Evolutionary conservation across 2,797 vertebrate genomes (phyloP).

Genomic region (Platyrinchus mystaceus): DNA sequence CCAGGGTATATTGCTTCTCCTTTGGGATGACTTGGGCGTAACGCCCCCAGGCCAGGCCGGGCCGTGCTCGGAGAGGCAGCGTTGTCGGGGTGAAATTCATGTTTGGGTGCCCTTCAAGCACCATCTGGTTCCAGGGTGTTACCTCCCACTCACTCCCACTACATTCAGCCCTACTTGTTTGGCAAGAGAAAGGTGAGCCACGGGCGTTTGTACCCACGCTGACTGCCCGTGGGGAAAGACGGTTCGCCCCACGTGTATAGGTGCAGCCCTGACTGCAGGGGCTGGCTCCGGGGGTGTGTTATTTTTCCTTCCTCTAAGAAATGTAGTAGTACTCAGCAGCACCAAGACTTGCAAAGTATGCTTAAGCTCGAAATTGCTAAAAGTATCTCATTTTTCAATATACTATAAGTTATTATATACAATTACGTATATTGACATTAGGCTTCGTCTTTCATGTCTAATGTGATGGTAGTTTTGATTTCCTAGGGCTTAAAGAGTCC

Average conservation of each 20-base stretch:
- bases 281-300: rapidly evolving
- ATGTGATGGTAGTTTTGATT: neutral
- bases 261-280: too few relatives aligned
- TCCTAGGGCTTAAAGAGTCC: neutral
- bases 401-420: neutral
- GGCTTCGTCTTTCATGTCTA: neutral
- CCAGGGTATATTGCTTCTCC: neutral
- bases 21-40: too few relatives aligned
- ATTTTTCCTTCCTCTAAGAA: neutral
- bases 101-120: too few relatives aligned
- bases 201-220: neutral
- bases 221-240: too few relatives aligned
- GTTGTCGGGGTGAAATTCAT: rapidly evolving
- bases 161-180: neutral
- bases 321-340: neutral
- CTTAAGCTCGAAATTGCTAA: neutral
- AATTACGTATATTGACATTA: neutral
- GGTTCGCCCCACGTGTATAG: rapidly evolving
- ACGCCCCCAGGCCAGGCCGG: too few relatives aligned
- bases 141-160: neutral
- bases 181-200: neutral
- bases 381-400: neutral
- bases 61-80: rapidly evolving
- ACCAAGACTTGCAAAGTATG: neutral
- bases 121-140: too few relatives aligned